phyloP scores from a whole-genome alignment of 2,797 vertebrate species.

The Danio kyathit region DNA sequence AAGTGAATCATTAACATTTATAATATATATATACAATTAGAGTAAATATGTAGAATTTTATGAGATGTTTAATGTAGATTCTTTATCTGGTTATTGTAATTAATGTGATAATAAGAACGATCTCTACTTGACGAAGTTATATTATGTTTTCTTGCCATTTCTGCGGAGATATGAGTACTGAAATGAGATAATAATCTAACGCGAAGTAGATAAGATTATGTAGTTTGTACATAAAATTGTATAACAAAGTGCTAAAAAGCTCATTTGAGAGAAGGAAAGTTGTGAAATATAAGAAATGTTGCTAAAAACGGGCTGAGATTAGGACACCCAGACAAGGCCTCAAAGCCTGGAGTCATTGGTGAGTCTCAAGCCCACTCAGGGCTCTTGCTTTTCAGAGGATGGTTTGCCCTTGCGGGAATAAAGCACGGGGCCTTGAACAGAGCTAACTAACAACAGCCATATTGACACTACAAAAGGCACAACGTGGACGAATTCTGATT shows the following conservation, averaged over 20 bases:
- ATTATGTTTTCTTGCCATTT: constrained; percentile 36
- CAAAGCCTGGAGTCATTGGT: constrained; percentile 41
- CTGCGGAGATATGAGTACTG: constrained; percentile 39
- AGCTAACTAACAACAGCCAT: constrained; percentile 58
- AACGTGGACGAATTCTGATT: constrained; percentile 19
- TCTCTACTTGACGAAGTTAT: constrained; percentile 50
- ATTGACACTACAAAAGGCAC: constrained; percentile 47
- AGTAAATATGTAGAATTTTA: constrained; percentile 78
- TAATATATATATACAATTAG: constrained; percentile 74
- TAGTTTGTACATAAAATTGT: constrained; percentile 32
- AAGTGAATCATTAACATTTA: constrained; percentile 73
- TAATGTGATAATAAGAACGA: constrained; percentile 74
- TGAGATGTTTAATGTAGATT: constrained; percentile 55
- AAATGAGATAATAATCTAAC: constrained; percentile 34
- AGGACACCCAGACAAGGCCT: constrained; percentile 26
- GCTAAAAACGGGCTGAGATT: constrained; percentile 39
- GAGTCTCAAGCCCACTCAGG: constrained; percentile 55
- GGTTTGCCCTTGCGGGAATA: constrained; percentile 15
- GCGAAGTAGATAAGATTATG: constrained; percentile 27
- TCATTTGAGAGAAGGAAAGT: not conserved
- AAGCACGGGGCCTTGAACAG: constrained; percentile 50
- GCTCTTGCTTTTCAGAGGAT: constrained; percentile 56
- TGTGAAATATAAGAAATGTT: constrained; percentile 28
- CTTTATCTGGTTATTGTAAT: constrained; percentile 74
- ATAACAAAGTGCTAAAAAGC: constrained; percentile 26